Percentiles rank a stretch among this genome's conserved stretches.
Conservation (phyloP, 2,888 invertebrate genomes). For the Panzeria rudis region DNA sequence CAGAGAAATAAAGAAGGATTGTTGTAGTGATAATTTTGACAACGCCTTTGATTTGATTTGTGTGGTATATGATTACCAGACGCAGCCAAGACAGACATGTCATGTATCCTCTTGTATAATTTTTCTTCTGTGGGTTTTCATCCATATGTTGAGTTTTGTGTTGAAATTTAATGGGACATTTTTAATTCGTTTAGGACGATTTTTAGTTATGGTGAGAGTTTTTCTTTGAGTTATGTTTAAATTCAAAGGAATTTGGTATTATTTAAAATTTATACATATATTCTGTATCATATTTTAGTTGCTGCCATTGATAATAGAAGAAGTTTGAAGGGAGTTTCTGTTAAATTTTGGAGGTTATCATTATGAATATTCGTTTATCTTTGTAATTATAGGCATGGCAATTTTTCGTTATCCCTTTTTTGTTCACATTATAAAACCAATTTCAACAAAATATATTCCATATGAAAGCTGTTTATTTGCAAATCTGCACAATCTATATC, state of each 20-base stretch:
- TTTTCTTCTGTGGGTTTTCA: conserved; percentile 28
- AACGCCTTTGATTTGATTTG: conserved; percentile 67
- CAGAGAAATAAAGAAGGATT: conserved; percentile 23
- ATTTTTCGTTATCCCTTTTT: too few relatives aligned
- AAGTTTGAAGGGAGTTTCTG: too few relatives aligned
- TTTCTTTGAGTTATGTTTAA: conserved; percentile 35
- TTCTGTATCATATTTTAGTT: conserved; percentile 28
- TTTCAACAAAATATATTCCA: too few relatives aligned
- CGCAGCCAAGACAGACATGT: conserved; percentile 30
- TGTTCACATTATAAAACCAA: too few relatives aligned
- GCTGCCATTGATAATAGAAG: not conserved
- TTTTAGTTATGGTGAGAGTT: conserved; percentile 51
- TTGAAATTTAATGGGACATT: conserved; percentile 32
- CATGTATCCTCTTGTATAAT: conserved; percentile 42
- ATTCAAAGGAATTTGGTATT: conserved; percentile 10
- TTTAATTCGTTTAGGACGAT: conserved; percentile 23
- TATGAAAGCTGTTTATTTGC: too few relatives aligned
- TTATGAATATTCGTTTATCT: too few relatives aligned
- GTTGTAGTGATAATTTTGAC: conserved; percentile 64
- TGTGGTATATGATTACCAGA: conserved; percentile 49
- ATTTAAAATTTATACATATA: conserved; percentile 5
- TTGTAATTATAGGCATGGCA: too few relatives aligned
- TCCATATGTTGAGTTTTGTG: conserved; percentile 51
- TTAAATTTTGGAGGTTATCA: too few relatives aligned
- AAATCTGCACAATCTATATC: too few relatives aligned